A percentile compares a stretch with the other conserved stretches of the same genome.
Conservation (phyloP, 2,113 vertebrate species). For the Ceyx melanurus region DNA sequence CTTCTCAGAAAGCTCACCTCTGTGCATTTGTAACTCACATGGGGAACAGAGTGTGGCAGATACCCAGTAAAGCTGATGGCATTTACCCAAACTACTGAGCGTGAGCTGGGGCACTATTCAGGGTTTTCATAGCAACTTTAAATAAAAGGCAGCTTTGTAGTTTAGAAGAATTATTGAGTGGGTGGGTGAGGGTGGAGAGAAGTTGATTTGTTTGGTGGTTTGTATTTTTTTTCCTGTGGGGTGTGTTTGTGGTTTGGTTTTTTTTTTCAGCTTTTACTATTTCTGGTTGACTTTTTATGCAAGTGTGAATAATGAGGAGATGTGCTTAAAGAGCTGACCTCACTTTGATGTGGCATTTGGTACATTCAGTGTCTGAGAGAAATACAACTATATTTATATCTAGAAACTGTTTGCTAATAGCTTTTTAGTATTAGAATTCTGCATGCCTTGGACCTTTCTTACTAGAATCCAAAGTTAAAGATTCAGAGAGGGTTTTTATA, state of each 20-base stretch:
- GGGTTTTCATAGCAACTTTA: conserved; percentile 55
- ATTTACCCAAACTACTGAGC: conserved; percentile 56
- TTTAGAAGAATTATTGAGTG: not conserved
- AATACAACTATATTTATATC: not conserved
- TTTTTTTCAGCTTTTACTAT: not conserved
- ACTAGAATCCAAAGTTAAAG: not conserved
- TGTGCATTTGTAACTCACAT: not conserved
- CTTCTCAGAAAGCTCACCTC: not conserved
- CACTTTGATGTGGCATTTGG: not conserved
- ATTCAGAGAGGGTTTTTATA: not conserved
- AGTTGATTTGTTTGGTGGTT: not conserved
- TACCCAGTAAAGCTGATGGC: conserved; percentile 10
- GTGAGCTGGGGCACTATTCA: conserved; percentile 58
- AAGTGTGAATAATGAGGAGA: not conserved
- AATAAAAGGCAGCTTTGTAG: not conserved
- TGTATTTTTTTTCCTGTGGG: not conserved
- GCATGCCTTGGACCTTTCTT: not conserved
- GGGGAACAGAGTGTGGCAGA: conserved; percentile 9
- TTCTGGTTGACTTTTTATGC: not conserved
- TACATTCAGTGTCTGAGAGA: not conserved
- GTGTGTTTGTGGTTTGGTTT: not conserved
- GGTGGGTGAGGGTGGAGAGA: not conserved
- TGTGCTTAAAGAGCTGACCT: not conserved
- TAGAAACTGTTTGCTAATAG: not conserved
- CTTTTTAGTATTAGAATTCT: not conserved